Conservation (phyloP, 2,797 vertebrate genomes). For the Thripadectes ignobilis region DNA sequence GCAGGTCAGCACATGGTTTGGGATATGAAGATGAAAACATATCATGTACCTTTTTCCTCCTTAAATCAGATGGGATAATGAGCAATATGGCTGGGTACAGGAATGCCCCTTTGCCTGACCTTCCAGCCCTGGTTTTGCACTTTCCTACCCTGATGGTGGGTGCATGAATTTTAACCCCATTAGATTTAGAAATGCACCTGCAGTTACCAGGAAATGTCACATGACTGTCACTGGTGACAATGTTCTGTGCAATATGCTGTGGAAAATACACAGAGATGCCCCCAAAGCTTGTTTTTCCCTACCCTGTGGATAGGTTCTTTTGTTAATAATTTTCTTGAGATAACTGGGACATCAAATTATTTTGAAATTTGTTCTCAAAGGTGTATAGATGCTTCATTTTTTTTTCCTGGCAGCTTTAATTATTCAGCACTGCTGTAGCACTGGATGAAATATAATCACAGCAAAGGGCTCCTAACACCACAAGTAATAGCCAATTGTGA, state of each 20-base stretch:
- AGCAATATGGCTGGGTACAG: neutral
- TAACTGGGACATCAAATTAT: constrained; percentile 29
- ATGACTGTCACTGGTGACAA: neutral
- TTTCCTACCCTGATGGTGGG: too few relatives aligned
- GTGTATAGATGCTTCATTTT: neutral
- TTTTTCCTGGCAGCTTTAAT: constrained; percentile 54
- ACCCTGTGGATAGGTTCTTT: neutral
- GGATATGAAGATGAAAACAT: neutral
- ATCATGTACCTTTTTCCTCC: neutral
- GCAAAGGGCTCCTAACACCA: constrained; percentile 8
- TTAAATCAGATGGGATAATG: neutral
- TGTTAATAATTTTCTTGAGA: neutral
- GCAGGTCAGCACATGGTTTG: neutral
- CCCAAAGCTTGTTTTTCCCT: neutral
- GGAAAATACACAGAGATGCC: neutral
- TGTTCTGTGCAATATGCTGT: neutral
- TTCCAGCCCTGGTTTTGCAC: neutral
- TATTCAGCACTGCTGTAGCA: neutral
- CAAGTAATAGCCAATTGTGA: constrained; percentile 11
- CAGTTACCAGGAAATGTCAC: neutral
- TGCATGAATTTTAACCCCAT: neutral
- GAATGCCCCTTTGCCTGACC: neutral
- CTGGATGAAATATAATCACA: constrained; percentile 8
- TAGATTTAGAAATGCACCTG: neutral
- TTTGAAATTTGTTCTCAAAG: constrained; percentile 45